Conservation (phyloP, 2,113 vertebrate genomes). For the Nipponia nippon region DNA sequence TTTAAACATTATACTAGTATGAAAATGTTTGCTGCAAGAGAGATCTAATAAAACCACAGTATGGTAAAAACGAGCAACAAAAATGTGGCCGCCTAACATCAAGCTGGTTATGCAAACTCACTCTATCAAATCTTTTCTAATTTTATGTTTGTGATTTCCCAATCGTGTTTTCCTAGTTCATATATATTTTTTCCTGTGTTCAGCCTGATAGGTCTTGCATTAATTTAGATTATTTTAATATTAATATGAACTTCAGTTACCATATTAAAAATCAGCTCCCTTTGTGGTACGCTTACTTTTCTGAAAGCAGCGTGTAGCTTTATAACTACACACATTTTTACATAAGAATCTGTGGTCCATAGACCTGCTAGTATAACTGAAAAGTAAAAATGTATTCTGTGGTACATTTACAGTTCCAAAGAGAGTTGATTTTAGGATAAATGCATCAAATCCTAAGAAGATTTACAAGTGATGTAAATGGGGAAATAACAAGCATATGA, state of each 20-base stretch:
- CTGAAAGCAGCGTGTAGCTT: neutral
- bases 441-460: neutral
- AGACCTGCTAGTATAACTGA: neutral
- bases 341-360: neutral
- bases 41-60: constrained; percentile 35
- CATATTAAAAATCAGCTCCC: neutral
- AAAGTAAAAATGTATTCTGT: neutral
- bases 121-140: constrained; percentile 65
- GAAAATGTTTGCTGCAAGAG: constrained; percentile 33
- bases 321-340: neutral
- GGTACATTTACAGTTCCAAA: neutral
- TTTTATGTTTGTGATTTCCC: constrained; percentile 81
- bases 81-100: constrained; percentile 69
- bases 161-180: neutral
- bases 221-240: neutral
- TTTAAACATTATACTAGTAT: constrained; percentile 23
- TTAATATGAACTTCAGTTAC: neutral
- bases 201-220: neutral
- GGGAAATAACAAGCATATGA: constrained; percentile 77
- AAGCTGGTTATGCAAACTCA: constrained; percentile 69
- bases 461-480: constrained; percentile 10
- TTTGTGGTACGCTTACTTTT: neutral
- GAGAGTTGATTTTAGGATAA: neutral
- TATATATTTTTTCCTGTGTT: neutral
- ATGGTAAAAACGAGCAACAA: constrained; percentile 26